These are phyloP conservation scores for Tenthredo notha DNA, from an alignment of 2,888 invertebrate species.

Conservation along the genomic window DNA sequence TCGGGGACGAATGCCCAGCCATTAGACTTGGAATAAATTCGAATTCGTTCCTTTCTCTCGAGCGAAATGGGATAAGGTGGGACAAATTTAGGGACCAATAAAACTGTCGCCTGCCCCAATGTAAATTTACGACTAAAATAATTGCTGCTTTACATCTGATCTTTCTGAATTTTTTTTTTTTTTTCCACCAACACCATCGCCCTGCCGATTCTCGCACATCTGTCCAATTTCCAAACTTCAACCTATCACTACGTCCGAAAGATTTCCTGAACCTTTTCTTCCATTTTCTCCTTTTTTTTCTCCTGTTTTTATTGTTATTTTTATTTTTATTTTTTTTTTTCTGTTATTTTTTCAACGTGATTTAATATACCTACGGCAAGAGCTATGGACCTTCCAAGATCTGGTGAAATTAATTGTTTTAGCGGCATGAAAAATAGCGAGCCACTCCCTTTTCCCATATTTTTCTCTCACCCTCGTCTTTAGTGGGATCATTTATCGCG, in stretches of 20 bases:
- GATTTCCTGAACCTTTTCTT: conserved; percentile 35
- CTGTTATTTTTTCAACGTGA: conserved; percentile 57
- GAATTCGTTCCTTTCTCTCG: conserved; percentile 57
- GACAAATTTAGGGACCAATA: conserved; percentile 63
- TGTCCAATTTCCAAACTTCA: conserved; percentile 21
- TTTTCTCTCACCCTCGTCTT: conserved; percentile 55
- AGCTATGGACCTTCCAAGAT: conserved; percentile 60
- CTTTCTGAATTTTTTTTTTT: conserved; percentile 38
- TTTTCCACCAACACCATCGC: background rate
- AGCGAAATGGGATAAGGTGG: conserved; percentile 59
- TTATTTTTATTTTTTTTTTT: conserved; percentile 28
- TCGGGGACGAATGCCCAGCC: conserved; percentile 56
- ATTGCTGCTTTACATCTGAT: conserved; percentile 59
- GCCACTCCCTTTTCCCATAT: conserved; percentile 54
- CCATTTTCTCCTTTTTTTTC: background rate
- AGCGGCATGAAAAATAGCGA: conserved; percentile 60
- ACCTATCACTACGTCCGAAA: background rate
- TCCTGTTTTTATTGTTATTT: conserved; percentile 54
- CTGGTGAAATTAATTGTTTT: conserved; percentile 63
- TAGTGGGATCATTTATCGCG: conserved; percentile 55
- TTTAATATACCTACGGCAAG: conserved; percentile 55
- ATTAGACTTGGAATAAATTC: conserved; percentile 63
- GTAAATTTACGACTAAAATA: conserved; percentile 64
- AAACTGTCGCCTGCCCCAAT: conserved; percentile 62
- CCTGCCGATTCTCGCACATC: conserved; percentile 27